Evolutionary conservation across 2,113 vertebrate genomes (phyloP), one percentile per base, ranked within the genome.

Genomic region (Scartelaos histophorus): DNA sequence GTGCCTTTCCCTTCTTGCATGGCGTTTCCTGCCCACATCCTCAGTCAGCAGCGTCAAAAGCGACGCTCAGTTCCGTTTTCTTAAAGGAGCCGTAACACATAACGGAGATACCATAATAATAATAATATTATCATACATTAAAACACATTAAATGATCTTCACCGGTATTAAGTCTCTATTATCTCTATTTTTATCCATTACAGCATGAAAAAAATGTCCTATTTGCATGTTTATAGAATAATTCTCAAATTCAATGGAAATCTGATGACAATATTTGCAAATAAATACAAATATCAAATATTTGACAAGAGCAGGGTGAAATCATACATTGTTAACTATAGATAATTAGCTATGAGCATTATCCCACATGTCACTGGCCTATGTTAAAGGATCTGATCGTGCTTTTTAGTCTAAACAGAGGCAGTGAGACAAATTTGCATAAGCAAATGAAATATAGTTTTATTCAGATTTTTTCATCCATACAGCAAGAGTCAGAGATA

Each of bases 401-500:
- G 13, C 1, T 47, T 16, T 17, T 51, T 15, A 17, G 21, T 49
- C 22, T 15, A 16, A 21, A 78, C 43, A 69, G 35, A 85, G 3
- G 1, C 79, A 72, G 21, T 29, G 69, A 83, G 65, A 81, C 79
- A 84, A 34, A 34, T 64, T 89, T 88, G 91, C 87, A 84, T 97
- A 95, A 96, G 95, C 95, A 98, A 97, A 97, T 97, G 95, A 94
- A 96, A 95, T 95, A 97, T 96, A 80, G 95, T 96, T 98, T 94
- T 93, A 91, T 93, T 92, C 87, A 84, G 86, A 85, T 88, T 87
- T 89, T 90, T 90, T 80, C 87, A 92, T 91, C 83, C 91, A 92
- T 93, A 99, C 97, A 99, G 96, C 96, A 96, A 98, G 94, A 94
- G 95, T 98, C 97, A 97, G 97, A 97, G 97, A 95, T 96, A 96